A percentile compares a stretch with the other conserved stretches of the same genome.
Conservation (phyloP, 2,113 vertebrate genomes). For the Cygnus atratus region DNA sequence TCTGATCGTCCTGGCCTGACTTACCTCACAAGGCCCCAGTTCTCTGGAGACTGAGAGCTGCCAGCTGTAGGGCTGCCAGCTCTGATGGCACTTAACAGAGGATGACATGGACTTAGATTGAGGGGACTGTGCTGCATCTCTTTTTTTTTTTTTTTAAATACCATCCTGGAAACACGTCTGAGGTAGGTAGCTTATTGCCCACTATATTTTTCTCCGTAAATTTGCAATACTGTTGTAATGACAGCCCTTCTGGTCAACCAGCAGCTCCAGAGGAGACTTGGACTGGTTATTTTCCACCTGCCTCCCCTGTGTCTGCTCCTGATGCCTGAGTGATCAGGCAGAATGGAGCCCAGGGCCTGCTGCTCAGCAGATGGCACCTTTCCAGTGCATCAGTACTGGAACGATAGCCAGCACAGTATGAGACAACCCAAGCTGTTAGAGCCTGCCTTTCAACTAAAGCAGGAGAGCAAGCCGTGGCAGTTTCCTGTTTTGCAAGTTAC, state of each 20-base stretch:
- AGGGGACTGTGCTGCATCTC: not conserved
- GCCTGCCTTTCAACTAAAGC: not conserved
- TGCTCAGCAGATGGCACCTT: conserved; percentile 5
- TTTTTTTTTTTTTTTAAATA: not conserved
- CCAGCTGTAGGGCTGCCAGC: not conserved
- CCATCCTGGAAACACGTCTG: not conserved
- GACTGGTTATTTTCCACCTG: not conserved
- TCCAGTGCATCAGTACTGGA: not conserved
- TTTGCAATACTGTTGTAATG: not conserved
- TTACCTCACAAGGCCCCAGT: not conserved
- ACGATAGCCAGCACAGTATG: not conserved
- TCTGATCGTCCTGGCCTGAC: not conserved
- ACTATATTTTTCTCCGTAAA: not conserved
- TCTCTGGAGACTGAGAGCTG: not conserved
- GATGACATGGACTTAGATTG: not conserved
- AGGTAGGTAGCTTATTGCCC: not conserved
- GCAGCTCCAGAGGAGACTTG: not conserved
- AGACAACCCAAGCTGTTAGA: not conserved
- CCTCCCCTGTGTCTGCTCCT: not conserved
- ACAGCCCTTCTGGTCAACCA: not conserved
- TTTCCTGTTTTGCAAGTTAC: not conserved
- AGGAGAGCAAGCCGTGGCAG: not conserved
- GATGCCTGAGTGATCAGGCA: not conserved
- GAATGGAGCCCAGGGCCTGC: not conserved
- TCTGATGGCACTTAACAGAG: not conserved